Base-by-base conservation (phyloP, 1,140 invertebrate genomes). In the Drosophila bipectinata region DNA sequence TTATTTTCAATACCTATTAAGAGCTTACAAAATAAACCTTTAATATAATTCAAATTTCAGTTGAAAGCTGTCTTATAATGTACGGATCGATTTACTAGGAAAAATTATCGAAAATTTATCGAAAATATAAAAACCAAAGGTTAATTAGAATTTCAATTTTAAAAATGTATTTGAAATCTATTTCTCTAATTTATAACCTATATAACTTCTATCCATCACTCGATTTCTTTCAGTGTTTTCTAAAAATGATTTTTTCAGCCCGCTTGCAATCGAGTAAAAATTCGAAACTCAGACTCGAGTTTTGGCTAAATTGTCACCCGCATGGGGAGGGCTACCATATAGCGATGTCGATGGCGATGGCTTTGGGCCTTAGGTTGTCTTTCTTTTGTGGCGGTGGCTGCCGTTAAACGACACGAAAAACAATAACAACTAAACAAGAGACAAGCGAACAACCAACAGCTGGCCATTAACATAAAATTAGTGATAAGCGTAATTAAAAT, bases 381-480 rank as follows among this genome's bases (percentile, higher is more conserved):
- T 18, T 66, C 80, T 72, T 71, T 74, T 67, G 61, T 45, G 9
- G 37, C 1, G 18, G 21, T n/a, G 28, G 58, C 58, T 48, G 44
- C 56, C 28, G 44, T 61, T 45, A 61, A 54, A 47, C 37, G 41
- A 37, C 44, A 60, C 1, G 5, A 6, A 48, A 18, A 57, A 62
- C 34, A 47, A 32, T 2, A 54, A 28, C 41, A 18, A 44, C n/a
- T 18, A 10, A 18, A 18, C 44, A 24, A 48, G 12, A 32, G 30
- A 52, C 39, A 28, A 41, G 30, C 52, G 52, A 47, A 58, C 56
- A 64, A 26, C 45, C 77, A 80, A 67, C 83, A 87, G 82, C 66
- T 82, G 82, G 74, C 78, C 77, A 85, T 85, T 85, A 85, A 79
- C 82, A 88, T 85, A 85, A 78, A 85, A 85, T 87, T 87, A 82